These are phyloP conservation scores for Alexandromys fortis DNA, from an alignment of 2,113 vertebrate genomes.

Conservation along the genomic window DNA sequence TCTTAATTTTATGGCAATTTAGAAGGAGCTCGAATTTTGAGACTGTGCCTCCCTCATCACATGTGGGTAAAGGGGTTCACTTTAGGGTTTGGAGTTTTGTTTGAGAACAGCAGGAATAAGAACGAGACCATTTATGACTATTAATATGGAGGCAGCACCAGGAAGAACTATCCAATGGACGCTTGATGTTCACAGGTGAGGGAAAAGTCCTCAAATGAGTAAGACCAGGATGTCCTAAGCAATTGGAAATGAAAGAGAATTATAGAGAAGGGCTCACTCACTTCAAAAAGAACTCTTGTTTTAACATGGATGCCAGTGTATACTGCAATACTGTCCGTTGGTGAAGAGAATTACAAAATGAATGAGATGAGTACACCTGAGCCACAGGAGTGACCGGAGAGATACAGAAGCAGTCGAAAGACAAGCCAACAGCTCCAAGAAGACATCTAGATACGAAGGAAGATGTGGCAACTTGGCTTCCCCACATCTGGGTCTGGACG, in stretches of 20 bases:
- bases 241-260: conserved; percentile 33
- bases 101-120: too few relatives aligned
- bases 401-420: not conserved
- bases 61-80: not conserved
- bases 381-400: not conserved
- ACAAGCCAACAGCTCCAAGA: not conserved
- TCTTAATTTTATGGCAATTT: too few relatives aligned
- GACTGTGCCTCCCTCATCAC: not conserved
- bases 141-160: too few relatives aligned
- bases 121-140: too few relatives aligned
- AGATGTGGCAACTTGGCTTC: not conserved
- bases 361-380: not conserved
- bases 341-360: not conserved
- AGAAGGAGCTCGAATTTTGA: not conserved
- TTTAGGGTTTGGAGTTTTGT: not conserved
- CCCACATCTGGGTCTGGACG: not conserved
- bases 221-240: conserved; percentile 56
- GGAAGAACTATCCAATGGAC: too few relatives aligned
- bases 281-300: not conserved
- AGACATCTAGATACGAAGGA: not conserved
- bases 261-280: not conserved
- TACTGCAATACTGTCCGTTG: not conserved
- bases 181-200: too few relatives aligned
- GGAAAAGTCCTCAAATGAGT: conserved; percentile 12
- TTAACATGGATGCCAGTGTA: not conserved